Evolutionary conservation across 2,113 vertebrate genomes (phyloP), one percentile per base, ranked within the genome.

Genomic region (Hystrix cristata): DNA sequence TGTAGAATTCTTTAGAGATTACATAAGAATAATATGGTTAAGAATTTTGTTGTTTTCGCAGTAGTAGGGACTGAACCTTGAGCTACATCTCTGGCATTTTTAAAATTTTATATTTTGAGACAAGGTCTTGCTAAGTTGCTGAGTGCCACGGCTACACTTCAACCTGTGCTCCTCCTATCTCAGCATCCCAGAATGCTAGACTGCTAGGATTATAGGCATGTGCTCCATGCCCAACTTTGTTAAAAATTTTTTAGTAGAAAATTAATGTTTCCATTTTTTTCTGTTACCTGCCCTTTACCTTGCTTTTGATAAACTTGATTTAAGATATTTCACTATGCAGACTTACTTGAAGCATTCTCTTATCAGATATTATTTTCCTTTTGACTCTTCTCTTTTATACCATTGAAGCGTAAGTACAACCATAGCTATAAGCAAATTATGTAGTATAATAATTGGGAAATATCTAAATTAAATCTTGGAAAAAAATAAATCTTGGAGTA

Each of bases 401-500:
- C 25, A 69, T 7, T 65, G 38, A 91, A 94, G 16, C 8, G 31
- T 95, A 65, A 97, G 60, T 91, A 18, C 81, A 89, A 53, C 43
- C 59, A 69, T 46, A 96, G 16, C 15, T 93, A 51, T 51, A 89
- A 93, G 14, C 65, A 93, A 78, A 65, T 88, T 95, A 7, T 55
- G 19, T 71, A 53, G 27, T 84, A 57, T 34, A 84, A 48, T 92
- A 71, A 87, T 48, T 90, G 31, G 23, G 4, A 96, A 74, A 84
- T 90, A 65, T 16, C 86, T 87, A 86, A 94, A 71, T 85, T 94
- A 23, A 90, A 84, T 76, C 60, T 95, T 87, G 23, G 89, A 15
- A 55, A 91, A 29, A 87, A 90, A 60, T 90, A 86, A 92, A 59
- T 62, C 38, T 38, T 38, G 38, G 38, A 38, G 38, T 38, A 38